Percentiles rank a stretch among this genome's conserved stretches.
Evolutionary conservation across 2,113 vertebrate species (phyloP).

Genomic region (Campylorhamphus procurvoides): DNA sequence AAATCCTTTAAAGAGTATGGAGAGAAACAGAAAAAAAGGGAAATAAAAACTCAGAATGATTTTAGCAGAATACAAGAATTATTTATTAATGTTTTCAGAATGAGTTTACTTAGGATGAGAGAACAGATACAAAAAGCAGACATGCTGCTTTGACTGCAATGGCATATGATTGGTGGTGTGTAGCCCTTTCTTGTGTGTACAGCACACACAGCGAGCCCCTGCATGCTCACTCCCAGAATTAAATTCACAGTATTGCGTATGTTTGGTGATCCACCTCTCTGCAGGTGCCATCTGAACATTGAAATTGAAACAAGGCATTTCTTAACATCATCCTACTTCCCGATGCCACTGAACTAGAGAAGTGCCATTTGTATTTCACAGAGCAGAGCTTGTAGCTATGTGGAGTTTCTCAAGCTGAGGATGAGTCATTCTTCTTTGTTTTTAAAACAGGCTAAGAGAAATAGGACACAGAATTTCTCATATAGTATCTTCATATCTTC

Average conservation of each 20-base stretch:
- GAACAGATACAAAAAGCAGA: not conserved
- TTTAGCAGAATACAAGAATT: not conserved
- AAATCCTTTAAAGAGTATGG: not conserved
- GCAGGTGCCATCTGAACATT: not conserved
- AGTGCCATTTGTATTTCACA: not conserved
- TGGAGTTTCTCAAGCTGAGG: not conserved
- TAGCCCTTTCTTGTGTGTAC: not conserved
- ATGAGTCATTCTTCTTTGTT: not conserved
- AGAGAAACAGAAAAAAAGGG: slow-evolving; percentile 19
- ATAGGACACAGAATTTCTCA: not conserved
- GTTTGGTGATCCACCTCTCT: not conserved
- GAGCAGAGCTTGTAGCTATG: not conserved
- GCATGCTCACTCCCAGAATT: not conserved
- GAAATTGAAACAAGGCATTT: not conserved
- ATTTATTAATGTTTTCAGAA: not conserved
- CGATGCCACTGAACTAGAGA: not conserved
- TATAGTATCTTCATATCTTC: not conserved
- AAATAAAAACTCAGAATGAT: not conserved
- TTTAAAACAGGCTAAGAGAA: not conserved
- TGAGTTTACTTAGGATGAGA: not conserved
- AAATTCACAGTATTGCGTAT: accelerated
- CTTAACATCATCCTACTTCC: not conserved
- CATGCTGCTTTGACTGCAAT: not conserved
- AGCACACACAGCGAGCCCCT: not conserved
- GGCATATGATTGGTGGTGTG: not conserved